Percentiles rank a stretch among this genome's conserved stretches.
Evolutionary conservation across 2,888 invertebrate genomes (phyloP).

Genomic region (Zygothrica quintamaculata): DNA sequence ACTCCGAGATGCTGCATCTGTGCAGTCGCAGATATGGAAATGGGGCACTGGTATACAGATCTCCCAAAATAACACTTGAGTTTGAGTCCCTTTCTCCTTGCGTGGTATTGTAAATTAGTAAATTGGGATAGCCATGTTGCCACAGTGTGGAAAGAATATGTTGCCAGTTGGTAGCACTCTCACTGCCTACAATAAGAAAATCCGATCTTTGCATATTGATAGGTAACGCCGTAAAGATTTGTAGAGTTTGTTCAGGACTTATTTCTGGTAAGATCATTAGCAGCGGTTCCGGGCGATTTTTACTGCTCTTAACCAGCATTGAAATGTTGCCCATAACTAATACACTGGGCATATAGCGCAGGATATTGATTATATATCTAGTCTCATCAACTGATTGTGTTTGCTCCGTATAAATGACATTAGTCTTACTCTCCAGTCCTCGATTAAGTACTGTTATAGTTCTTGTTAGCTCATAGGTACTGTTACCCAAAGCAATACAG

Average conservation of each 20-base stretch:
- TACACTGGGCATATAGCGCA: slow-evolving; percentile 42
- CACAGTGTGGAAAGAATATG: slow-evolving; percentile 27
- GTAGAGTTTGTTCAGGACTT: not conserved
- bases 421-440: slow-evolving; percentile 38
- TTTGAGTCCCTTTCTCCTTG: not conserved
- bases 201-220: slow-evolving; percentile 41
- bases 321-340: slow-evolving; percentile 11
- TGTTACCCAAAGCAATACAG: not conserved
- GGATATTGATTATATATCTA: slow-evolving; percentile 5
- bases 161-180: slow-evolving; percentile 29
- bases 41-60: slow-evolving; percentile 22
- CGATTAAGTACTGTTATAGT: slow-evolving; percentile 30
- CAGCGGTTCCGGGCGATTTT: slow-evolving; percentile 27
- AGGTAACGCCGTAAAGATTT: slow-evolving; percentile 31
- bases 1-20: slow-evolving; percentile 28
- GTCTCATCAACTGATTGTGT: slow-evolving; percentile 5
- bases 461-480: slow-evolving; percentile 14
- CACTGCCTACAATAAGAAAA: slow-evolving; percentile 37
- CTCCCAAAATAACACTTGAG: not conserved
- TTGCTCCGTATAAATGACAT: slow-evolving; percentile 32
- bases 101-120: slow-evolving; percentile 47
- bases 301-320: not conserved
- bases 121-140: slow-evolving; percentile 50
- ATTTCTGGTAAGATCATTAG: slow-evolving; percentile 30
- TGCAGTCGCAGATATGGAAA: slow-evolving; percentile 37